phyloP scores from a whole-genome alignment of 1,140 invertebrate genomes.

The Drosophila tani region DNA sequence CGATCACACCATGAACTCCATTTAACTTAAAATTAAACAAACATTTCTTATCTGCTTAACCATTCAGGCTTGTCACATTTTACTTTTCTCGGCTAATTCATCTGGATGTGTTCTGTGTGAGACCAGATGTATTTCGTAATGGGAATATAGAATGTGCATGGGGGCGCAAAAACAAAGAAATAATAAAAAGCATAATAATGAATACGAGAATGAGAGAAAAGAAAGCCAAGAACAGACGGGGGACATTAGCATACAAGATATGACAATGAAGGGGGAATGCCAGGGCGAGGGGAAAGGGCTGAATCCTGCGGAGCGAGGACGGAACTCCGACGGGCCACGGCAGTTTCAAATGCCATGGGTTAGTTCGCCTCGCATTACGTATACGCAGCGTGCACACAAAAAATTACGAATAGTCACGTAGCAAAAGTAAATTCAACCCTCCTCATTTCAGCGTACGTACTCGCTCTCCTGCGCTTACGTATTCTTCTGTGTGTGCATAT shows the following conservation, averaged over 20 bases:
- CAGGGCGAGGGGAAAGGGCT: constrained; percentile 1
- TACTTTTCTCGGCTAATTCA: constrained; percentile 26
- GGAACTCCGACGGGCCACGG: constrained; percentile 20
- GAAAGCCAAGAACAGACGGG: constrained; percentile 20
- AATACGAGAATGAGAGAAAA: constrained; percentile 38
- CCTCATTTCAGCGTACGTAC: constrained; percentile 17
- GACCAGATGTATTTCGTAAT: constrained; percentile 23
- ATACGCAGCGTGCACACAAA: constrained; percentile 57
- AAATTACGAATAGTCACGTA: constrained; percentile 74
- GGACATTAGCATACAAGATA: constrained; percentile 40
- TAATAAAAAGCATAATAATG: constrained; percentile 49
- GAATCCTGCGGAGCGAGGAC: neutral
- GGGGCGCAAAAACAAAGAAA: constrained; percentile 36
- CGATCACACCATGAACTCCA: neutral
- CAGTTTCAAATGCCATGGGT: constrained; percentile 46
- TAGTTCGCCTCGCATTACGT: constrained; percentile 43
- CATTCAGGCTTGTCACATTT: neutral
- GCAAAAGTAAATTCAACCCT: constrained; percentile 65
- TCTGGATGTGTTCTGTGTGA: constrained; percentile 17
- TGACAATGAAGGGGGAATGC: constrained; percentile 31
- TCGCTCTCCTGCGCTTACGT: constrained; percentile 5
- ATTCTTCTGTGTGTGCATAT: constrained; percentile 34
- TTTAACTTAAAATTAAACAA: no score
- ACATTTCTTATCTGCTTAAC: neutral
- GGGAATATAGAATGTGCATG: constrained; percentile 15